These are phyloP conservation scores for Philypnodon macrostomus DNA, from an alignment of 2,797 vertebrate genomes.

Conservation along the genomic window DNA sequence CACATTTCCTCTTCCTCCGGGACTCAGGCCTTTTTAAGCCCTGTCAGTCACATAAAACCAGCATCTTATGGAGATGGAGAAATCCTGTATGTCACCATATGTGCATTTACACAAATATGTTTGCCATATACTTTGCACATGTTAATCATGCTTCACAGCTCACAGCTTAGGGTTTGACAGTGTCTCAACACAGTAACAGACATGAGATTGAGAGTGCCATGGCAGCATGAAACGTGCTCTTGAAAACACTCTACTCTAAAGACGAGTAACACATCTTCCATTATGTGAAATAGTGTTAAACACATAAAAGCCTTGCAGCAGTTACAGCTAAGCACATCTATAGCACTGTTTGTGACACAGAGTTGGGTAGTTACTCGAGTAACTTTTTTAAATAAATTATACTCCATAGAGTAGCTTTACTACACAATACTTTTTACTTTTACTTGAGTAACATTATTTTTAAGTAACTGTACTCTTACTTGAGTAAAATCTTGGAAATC, in stretches of 20 bases:
- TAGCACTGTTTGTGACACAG: slow-evolving; percentile 15
- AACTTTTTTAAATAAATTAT: no score
- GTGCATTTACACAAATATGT: slow-evolving; percentile 4
- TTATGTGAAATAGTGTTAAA: slow-evolving; percentile 6
- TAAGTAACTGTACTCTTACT: no score
- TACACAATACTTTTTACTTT: no score
- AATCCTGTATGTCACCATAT: slow-evolving; percentile 3
- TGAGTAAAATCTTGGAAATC: no score
- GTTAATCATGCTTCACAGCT: slow-evolving; percentile 8
- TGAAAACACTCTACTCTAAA: slow-evolving; percentile 12
- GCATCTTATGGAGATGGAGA: slow-evolving; percentile 14
- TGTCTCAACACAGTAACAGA: slow-evolving; percentile 1
- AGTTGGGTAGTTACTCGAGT: no score
- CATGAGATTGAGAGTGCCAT: slow-evolving; percentile 10
- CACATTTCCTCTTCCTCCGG: slow-evolving; percentile 13
- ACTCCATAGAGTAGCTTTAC: no score
- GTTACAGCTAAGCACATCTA: slow-evolving; percentile 17
- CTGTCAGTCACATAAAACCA: slow-evolving; percentile 27
- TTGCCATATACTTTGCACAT: slow-evolving; percentile 6
- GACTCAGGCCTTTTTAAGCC: slow-evolving; percentile 13
- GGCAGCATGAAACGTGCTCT: slow-evolving; percentile 8
- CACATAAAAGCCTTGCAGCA: slow-evolving; percentile 26
- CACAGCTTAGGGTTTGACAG: neutral
- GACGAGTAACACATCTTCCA: slow-evolving; percentile 12
- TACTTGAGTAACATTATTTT: no score